Conservation (phyloP, 2,113 vertebrate genomes). For the Pelodiscus sinensis region DNA sequence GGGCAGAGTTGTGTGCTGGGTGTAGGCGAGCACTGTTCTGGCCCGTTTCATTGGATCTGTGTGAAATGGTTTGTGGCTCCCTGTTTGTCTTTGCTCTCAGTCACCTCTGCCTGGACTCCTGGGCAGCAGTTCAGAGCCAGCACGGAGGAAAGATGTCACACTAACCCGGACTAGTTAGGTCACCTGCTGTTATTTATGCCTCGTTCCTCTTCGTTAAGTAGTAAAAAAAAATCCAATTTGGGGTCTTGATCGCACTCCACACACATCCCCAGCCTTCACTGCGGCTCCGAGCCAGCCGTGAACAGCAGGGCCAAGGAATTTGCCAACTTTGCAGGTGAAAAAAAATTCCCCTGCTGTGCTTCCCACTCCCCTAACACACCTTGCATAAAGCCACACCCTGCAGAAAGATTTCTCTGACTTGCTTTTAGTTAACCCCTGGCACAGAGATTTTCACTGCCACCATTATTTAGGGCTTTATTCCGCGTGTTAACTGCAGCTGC, state of each 20-base stretch:
- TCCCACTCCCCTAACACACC: fast-evolving
- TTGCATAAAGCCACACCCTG: constrained; percentile 24
- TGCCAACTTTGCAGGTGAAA: background rate
- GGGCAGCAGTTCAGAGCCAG: fast-evolving
- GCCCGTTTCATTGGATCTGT: fast-evolving
- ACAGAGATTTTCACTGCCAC: no score
- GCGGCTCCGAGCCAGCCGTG: background rate
- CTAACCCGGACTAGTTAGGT: background rate
- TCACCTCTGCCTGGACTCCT: fast-evolving
- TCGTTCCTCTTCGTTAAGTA: constrained; percentile 43
- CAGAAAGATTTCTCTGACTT: background rate
- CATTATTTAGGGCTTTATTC: background rate
- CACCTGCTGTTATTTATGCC: background rate
- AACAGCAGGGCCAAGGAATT: background rate
- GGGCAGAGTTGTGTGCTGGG: background rate
- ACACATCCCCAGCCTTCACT: background rate
- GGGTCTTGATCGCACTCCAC: background rate
- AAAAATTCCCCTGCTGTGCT: background rate
- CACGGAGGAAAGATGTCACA: background rate
- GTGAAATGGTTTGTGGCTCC: background rate
- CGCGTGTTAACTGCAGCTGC: background rate
- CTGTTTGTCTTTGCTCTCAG: background rate
- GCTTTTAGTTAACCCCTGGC: background rate
- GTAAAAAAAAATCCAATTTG: constrained; percentile 46
- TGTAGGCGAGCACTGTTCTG: background rate